A percentile compares a stretch with the other conserved stretches of the same genome.
phyloP scores from a whole-genome alignment of 2,113 vertebrate genomes.

The Uropsilus gracilis region DNA sequence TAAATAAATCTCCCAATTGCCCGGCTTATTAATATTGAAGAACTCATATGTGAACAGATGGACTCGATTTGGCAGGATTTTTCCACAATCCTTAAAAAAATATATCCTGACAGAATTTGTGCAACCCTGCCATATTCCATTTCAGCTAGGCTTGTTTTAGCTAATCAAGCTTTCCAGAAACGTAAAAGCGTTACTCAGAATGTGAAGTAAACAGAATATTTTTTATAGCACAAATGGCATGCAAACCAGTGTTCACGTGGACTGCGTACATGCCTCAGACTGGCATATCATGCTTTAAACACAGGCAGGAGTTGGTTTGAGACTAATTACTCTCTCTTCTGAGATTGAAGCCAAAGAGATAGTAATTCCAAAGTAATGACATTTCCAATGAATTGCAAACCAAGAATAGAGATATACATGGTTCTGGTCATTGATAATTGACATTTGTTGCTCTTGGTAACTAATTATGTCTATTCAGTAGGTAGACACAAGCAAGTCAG shows the following conservation, averaged over 20 bases:
- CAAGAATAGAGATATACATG: neutral
- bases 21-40: constrained; percentile 39
- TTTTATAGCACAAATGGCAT: constrained; percentile 11
- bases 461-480: neutral
- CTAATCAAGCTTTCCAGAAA: constrained; percentile 62
- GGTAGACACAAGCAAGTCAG: neutral
- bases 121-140: constrained; percentile 17
- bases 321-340: neutral
- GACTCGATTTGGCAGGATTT: constrained; percentile 38
- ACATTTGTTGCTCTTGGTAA: neutral
- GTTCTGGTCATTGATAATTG: neutral
- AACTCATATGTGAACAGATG: constrained; percentile 47
- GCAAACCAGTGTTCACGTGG: neutral
- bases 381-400: neutral
- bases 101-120: constrained; percentile 50
- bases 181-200: constrained; percentile 48
- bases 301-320: neutral
- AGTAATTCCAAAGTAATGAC: neutral
- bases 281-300: neutral
- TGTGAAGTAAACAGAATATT: constrained; percentile 26
- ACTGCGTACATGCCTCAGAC: neutral
- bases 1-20: constrained; percentile 21
- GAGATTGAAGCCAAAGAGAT: neutral
- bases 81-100: constrained; percentile 53
- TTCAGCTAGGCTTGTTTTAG: constrained; percentile 59